These are phyloP conservation scores for Plebejus anna DNA, from an alignment of 2,888 invertebrate genomes.

Conservation along the genomic window DNA sequence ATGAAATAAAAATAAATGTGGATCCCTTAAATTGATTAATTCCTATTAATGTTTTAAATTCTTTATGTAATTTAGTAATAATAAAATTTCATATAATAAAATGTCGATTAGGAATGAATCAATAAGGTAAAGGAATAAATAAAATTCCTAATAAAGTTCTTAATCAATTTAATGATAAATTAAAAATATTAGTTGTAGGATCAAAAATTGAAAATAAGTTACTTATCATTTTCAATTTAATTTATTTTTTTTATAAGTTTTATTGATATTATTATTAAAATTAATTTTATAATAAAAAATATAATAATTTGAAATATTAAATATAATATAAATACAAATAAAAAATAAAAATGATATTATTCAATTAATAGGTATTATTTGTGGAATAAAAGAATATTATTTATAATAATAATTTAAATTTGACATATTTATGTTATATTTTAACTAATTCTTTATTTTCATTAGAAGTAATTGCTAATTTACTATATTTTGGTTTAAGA, in stretches of 20 bases:
- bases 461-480: slow-evolving; percentile 82
- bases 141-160: slow-evolving; percentile 75
- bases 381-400: slow-evolving; percentile 84
- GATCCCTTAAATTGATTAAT: slow-evolving; percentile 67
- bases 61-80: slow-evolving; percentile 67
- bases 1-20: slow-evolving; percentile 77
- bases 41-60: slow-evolving; percentile 80
- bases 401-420: slow-evolving; percentile 78
- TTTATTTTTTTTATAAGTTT: slow-evolving; percentile 37
- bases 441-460: slow-evolving; percentile 79
- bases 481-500: slow-evolving; percentile 85
- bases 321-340: slow-evolving; percentile 63
- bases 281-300: slow-evolving; percentile 50
- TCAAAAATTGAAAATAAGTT: slow-evolving; percentile 85
- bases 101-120: slow-evolving; percentile 77
- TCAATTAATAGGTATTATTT: slow-evolving; percentile 83
- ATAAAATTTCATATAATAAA: slow-evolving; percentile 72
- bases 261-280: slow-evolving; percentile 47
- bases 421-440: slow-evolving; percentile 81
- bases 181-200: slow-evolving; percentile 74
- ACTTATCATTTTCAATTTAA: slow-evolving; percentile 82
- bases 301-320: slow-evolving; percentile 77
- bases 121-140: slow-evolving; percentile 75
- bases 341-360: slow-evolving; percentile 68
- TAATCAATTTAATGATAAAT: slow-evolving; percentile 80